phyloP scores from a whole-genome alignment of 2,888 invertebrate species.

The Slavum lentiscoides region DNA sequence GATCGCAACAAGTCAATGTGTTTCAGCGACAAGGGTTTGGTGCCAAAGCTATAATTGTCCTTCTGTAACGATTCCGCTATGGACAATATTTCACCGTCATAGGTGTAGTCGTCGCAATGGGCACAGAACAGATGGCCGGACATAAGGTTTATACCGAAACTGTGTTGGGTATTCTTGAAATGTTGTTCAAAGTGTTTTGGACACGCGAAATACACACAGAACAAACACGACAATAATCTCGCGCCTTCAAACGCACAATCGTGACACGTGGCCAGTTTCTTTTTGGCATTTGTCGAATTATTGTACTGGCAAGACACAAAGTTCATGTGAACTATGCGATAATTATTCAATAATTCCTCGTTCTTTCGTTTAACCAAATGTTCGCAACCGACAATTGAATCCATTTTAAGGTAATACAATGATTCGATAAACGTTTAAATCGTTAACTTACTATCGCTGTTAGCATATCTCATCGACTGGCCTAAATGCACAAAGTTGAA shows the following conservation, averaged over 20 bases:
- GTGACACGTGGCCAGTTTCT: slow-evolving; percentile 68
- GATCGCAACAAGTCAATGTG: slow-evolving; percentile 27
- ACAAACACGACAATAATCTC: slow-evolving; percentile 81
- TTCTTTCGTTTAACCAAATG: slow-evolving; percentile 26
- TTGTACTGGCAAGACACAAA: slow-evolving; percentile 36
- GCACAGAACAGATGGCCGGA: slow-evolving; percentile 90
- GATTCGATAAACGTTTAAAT: slow-evolving; percentile 24
- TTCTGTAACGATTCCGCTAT: slow-evolving; percentile 16
- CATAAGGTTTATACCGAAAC: slow-evolving; percentile 77
- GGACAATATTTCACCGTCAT: slow-evolving; percentile 57
- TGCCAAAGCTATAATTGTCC: slow-evolving; percentile 7
- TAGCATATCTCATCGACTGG: slow-evolving; percentile 32
- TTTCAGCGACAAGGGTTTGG: background rate
- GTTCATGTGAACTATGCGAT: slow-evolving; percentile 36
- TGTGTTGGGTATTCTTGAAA: slow-evolving; percentile 76
- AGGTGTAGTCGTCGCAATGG: slow-evolving; percentile 86
- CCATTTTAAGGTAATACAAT: slow-evolving; percentile 40
- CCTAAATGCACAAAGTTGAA: slow-evolving; percentile 32
- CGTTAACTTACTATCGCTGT: slow-evolving; percentile 44
- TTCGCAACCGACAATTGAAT: slow-evolving; percentile 35
- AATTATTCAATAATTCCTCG: slow-evolving; percentile 37
- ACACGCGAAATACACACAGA: slow-evolving; percentile 93
- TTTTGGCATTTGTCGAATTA: slow-evolving; percentile 25
- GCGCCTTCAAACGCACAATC: slow-evolving; percentile 77
- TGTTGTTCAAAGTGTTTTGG: slow-evolving; percentile 83